Evolutionary conservation across 2,888 invertebrate species (phyloP), one percentile per base, ranked within the genome.

Genomic region (Orthosia gothica): DNA sequence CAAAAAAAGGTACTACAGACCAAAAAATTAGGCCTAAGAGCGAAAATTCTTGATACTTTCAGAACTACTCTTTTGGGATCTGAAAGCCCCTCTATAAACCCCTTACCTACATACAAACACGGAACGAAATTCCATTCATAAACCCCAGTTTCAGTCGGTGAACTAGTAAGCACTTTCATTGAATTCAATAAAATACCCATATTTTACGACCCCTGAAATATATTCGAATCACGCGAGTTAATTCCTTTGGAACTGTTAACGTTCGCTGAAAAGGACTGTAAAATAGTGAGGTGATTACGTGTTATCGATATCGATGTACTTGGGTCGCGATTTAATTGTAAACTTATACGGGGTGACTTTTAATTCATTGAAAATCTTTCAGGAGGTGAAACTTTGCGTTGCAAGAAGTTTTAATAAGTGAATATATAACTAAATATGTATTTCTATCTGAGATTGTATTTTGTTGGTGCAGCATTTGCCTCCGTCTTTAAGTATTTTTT

Each of bases 271-370:
- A 87, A 82, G 81, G 75, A 70, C 79, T 83, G 83, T 88, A 86
- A 88, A 90, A 88, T 91, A 90, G 87, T 68, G 84, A 82, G 70
- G 76, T 75, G 82, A 88, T 85, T 87, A 87, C 77, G 58, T 72
- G 74, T 86, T 85, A 88, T 86, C 85, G 82, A 87, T 83, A 78
- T 67, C 66, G 69, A 69, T 82, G 82, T 82, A 71, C 72, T 73
- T 54, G 58, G 63, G 59, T 49, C 67, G 32, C 20, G 40, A 45
- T 65, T 70, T 62, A 47, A 79, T 83, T 79, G 71, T 40, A 49
- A 79, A 54, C 23, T 58, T 15, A 45, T 45, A 61, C 13, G 45
- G 32, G 13, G 20, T 45, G 15, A 45, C n/a, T 20, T 61, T 45
- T 20, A 20, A 61, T 1, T 61, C 5, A 18, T 61, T 15, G 59